Base-by-base conservation (phyloP, 2,113 vertebrate species). In the Echinops telfairi region DNA sequence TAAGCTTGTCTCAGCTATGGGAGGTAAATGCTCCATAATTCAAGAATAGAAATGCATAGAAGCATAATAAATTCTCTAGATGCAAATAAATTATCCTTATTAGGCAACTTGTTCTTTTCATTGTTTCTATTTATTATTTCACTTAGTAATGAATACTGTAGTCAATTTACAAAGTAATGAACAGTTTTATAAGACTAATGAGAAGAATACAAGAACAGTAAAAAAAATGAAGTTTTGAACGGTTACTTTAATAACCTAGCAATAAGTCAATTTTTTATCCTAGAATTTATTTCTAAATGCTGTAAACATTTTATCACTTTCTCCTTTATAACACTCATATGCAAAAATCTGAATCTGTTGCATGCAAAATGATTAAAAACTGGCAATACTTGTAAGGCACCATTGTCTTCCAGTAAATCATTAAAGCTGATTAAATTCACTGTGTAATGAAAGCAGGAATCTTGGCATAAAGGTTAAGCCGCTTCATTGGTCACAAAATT, bases 11-110 rank as follows among this genome's bases (percentile, higher is more conserved):
- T 96, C 40, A 90, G 58, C 71, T 87, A 22, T 9, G 1, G 47
- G 85, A 96, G 68, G 85, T 40, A 97, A 95, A 96, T 93, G 76
- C 0, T 90, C 16, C 0, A 0, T 47, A 93, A 94, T 3, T 47
- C 71, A 97, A 96, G 83, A 96, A 95, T 53, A 95, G 12, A 8
- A 83, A 68, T 53, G 79, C 83, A 95, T 88, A 2, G 83, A 95
- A 95, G 86, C 62, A 92, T 94, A 95, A 96, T 91, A 94, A 31
- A 95, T 97, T 94, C 73, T 84, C 77, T 70, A 57, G 31, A 96
- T 83, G 10, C 73, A 97, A 97, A 97, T 92, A 97, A 97, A 97
- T 97, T 95, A 92, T 95, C 94, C 95, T 96, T 96, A 97, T 96
- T 97, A 96, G 79, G 57, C 53, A 95, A 96, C 6, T 87, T 85